A percentile compares a stretch with the other conserved stretches of the same genome.
These are phyloP conservation scores for Ischnura elegans DNA, from an alignment of 2,888 invertebrate genomes.

Conservation along the genomic window DNA sequence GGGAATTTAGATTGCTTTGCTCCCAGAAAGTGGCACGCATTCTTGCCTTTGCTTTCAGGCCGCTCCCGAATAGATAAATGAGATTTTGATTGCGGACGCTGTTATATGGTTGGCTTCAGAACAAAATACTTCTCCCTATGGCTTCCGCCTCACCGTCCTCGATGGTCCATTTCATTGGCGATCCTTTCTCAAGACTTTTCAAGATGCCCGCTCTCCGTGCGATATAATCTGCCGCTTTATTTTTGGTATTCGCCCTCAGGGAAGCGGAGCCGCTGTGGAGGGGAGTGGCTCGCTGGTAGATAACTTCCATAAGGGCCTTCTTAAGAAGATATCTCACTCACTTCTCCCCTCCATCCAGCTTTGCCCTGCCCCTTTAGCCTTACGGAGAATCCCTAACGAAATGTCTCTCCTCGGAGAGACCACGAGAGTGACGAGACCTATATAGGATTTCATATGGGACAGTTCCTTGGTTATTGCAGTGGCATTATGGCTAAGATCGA, in stretches of 20 bases:
- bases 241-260: slow-evolving; percentile 1
- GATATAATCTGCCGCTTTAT: slow-evolving; percentile 12
- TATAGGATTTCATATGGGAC: background rate
- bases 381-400: background rate
- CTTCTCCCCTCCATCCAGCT: background rate
- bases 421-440: background rate
- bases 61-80: no score
- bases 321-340: background rate
- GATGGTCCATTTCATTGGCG: background rate
- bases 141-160: background rate
- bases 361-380: background rate
- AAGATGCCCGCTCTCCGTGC: background rate
- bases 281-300: background rate
- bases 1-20: no score
- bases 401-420: background rate
- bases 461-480: background rate
- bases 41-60: no score
- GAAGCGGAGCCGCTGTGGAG: background rate
- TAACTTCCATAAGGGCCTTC: slow-evolving; percentile 19
- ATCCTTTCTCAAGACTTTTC: slow-evolving; percentile 31
- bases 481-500: background rate
- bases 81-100: no score
- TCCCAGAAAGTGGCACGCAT: no score
- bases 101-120: no score
- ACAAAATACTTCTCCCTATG: background rate